Evolutionary conservation across 2,797 vertebrate genomes (phyloP).

Genomic region (Sebastes kiyomatsui): DNA sequence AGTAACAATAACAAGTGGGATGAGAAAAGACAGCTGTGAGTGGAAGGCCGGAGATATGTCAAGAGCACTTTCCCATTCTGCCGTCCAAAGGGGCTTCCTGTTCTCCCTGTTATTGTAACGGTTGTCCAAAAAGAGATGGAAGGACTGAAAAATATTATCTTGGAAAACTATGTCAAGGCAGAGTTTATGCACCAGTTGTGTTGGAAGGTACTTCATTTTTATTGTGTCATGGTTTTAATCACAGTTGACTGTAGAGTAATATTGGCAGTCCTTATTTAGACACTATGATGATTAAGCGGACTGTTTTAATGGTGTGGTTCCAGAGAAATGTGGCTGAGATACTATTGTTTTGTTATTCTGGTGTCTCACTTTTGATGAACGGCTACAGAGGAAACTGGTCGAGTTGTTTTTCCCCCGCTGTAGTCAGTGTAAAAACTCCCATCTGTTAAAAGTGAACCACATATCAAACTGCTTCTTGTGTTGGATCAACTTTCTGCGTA

Average conservation of each 20-base stretch:
- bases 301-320: background rate
- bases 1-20: conserved; percentile 72
- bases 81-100: conserved; percentile 32
- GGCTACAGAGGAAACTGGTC: background rate
- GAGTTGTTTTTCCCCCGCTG: background rate
- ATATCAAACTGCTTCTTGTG: background rate
- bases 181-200: background rate
- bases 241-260: background rate
- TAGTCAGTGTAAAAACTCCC: background rate
- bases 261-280: background rate
- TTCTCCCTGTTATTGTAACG: background rate
- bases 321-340: background rate
- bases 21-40: conserved; percentile 73
- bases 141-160: background rate
- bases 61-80: conserved; percentile 25
- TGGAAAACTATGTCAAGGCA: background rate
- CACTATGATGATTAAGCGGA: background rate
- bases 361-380: background rate
- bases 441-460: conserved; percentile 5
- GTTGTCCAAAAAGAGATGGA: background rate
- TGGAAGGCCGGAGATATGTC: conserved; percentile 45
- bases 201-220: background rate
- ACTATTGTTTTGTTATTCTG: background rate
- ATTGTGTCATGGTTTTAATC: background rate
- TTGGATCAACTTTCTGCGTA: background rate